A percentile compares a stretch with the other conserved stretches of the same genome.
Conservation (phyloP, 2,113 vertebrate genomes). For the Manacus vitellinus region DNA sequence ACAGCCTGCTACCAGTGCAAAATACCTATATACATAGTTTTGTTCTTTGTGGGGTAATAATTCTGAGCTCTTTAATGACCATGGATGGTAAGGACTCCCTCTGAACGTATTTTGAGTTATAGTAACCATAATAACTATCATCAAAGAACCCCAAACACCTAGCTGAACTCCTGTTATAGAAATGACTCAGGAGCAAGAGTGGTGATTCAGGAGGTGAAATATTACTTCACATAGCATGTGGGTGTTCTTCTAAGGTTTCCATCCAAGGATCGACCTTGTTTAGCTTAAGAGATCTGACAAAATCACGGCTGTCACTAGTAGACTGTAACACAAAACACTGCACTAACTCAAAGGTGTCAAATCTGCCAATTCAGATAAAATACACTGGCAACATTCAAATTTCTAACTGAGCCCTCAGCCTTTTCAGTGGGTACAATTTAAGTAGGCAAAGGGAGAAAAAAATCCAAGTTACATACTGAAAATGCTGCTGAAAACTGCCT, state of each 20-base stretch:
- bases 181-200: background rate
- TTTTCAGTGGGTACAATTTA: background rate
- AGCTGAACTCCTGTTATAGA: background rate
- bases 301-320: background rate
- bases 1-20: background rate
- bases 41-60: background rate
- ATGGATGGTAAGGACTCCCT: background rate
- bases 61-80: background rate
- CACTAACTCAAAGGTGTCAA: background rate
- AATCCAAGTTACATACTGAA: background rate
- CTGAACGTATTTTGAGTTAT: background rate
- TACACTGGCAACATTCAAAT: background rate
- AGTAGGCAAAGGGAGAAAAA: background rate
- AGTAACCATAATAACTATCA: background rate
- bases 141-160: background rate
- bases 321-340: background rate
- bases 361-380: background rate
- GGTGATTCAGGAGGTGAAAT: slow-evolving; percentile 22
- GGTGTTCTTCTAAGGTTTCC: background rate
- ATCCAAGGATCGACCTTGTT: background rate
- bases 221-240: background rate
- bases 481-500: background rate
- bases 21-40: background rate
- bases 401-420: background rate
- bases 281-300: background rate